Evolutionary conservation across 1,140 invertebrate genomes (phyloP).

Genomic region (Coboldia fuscipes): DNA sequence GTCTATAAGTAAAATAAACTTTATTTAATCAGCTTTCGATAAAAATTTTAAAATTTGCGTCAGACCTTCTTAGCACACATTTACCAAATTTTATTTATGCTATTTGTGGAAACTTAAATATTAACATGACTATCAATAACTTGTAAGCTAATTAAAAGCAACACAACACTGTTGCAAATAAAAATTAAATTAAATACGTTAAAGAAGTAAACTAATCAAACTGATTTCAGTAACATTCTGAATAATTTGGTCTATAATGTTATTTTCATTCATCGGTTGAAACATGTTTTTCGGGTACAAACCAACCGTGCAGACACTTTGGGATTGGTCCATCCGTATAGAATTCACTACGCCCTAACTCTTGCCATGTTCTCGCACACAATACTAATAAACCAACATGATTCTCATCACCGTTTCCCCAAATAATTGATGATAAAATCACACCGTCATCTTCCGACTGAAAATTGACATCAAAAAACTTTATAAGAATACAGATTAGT

Average conservation of each 20-base stretch:
- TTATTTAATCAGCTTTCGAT: too few species aligned
- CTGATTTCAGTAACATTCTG: background rate
- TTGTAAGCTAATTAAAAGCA: background rate
- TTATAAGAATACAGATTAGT: background rate
- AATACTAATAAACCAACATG: conserved; percentile 43
- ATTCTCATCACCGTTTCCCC: conserved; percentile 31
- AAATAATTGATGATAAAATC: conserved; percentile 43
- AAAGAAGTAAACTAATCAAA: background rate
- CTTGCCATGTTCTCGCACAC: conserved; percentile 39
- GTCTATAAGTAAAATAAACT: too few species aligned
- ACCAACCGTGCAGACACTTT: conserved; percentile 67
- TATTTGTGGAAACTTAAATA: background rate
- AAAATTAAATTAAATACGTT: background rate
- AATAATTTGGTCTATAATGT: background rate
- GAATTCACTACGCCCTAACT: conserved; percentile 44
- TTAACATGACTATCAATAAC: background rate
- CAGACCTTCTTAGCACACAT: too few species aligned
- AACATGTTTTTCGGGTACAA: conserved; percentile 19
- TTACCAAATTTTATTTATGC: too few species aligned
- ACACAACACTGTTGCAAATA: background rate
- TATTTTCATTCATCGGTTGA: background rate
- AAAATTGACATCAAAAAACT: conserved; percentile 7
- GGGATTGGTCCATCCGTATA: conserved; percentile 44
- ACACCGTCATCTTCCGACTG: conserved; percentile 56
- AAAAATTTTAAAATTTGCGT: too few species aligned